phyloP scores from a whole-genome alignment of 2,113 vertebrate species.

The Tringa solitaria region DNA sequence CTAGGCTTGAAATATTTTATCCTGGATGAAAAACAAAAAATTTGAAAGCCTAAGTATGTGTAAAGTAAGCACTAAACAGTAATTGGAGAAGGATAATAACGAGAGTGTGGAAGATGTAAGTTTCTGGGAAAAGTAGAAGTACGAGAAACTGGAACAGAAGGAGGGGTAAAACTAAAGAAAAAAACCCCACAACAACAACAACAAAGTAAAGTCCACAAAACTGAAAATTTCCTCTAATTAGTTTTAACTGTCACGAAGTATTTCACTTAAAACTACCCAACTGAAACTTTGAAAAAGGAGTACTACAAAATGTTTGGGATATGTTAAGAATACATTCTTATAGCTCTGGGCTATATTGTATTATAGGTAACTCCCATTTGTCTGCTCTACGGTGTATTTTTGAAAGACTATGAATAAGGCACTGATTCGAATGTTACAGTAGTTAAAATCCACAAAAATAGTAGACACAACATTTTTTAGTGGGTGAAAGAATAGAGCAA shows the following conservation, averaged over 20 bases:
- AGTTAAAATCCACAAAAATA: neutral
- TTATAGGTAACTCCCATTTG: neutral
- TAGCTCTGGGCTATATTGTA: neutral
- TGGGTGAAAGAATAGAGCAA: neutral
- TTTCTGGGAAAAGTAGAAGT: neutral
- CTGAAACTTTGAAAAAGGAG: neutral
- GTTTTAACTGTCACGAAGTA: neutral
- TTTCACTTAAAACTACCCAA: neutral
- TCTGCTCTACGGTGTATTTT: neutral
- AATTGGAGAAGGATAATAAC: neutral
- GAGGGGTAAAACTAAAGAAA: neutral
- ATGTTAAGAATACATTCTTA: neutral
- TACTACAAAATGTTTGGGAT: neutral
- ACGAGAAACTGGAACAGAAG: neutral
- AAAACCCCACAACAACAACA: neutral
- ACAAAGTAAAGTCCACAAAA: neutral
- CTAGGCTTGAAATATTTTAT: neutral
- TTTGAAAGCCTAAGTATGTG: neutral
- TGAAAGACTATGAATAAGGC: neutral
- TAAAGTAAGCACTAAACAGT: neutral
- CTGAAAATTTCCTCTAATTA: neutral
- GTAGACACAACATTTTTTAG: neutral
- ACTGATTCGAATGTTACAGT: neutral
- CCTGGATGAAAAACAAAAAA: neutral
- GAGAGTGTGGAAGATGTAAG: neutral